Evolutionary conservation across 1,140 invertebrate genomes (phyloP).

Genomic region (Hormaphis cornu): DNA sequence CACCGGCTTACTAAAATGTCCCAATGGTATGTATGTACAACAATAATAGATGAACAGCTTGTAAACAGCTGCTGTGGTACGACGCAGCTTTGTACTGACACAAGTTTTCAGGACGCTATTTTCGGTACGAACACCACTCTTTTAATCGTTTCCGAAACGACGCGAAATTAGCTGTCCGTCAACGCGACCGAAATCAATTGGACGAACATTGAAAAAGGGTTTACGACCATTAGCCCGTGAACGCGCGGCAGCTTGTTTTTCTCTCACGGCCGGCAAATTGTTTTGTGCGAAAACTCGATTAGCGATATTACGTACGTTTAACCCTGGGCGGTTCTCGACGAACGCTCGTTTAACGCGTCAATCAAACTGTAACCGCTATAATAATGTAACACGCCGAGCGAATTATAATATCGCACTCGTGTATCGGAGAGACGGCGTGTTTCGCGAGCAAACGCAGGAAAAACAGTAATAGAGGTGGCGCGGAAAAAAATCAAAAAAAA

Average conservation of each 20-base stretch:
- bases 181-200: constrained; percentile 23
- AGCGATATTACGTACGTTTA: neutral
- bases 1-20: no score
- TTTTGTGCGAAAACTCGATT: constrained; percentile 24
- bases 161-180: constrained; percentile 25
- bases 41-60: no score
- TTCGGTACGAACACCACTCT: neutral
- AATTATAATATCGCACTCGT: no score
- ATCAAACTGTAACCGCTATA: neutral
- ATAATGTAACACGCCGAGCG: neutral
- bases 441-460: no score
- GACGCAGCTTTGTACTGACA: no score
- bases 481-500: no score
- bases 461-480: no score
- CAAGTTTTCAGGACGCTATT: no score
- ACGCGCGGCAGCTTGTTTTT: constrained; percentile 20
- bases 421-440: no score
- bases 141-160: neutral
- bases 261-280: constrained; percentile 26
- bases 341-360: neutral
- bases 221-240: neutral
- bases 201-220: constrained; percentile 25
- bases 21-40: no score
- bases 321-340: neutral
- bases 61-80: no score